Evolutionary conservation across 2,797 vertebrate species (phyloP).

Genomic region (Sarcoramphus papa): DNA sequence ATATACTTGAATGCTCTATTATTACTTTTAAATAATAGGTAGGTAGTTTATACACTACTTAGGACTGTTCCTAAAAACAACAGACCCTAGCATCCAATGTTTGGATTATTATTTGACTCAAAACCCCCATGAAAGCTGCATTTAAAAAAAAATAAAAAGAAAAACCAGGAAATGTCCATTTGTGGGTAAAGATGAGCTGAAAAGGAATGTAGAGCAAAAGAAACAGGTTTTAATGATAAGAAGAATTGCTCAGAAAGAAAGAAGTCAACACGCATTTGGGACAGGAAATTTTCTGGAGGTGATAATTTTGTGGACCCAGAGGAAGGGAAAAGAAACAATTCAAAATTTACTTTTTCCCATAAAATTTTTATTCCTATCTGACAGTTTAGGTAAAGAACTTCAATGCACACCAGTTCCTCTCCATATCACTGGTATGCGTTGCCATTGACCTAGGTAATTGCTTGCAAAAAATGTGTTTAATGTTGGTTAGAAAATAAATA

Average conservation of each 20-base stretch:
- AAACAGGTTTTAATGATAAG: neutral
- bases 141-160: neutral
- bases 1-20: neutral
- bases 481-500: neutral
- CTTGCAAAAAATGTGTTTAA: slow-evolving; percentile 32
- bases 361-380: neutral
- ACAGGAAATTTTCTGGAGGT: neutral
- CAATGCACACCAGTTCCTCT: neutral
- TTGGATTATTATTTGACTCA: neutral
- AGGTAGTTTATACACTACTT: neutral
- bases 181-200: neutral
- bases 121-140: neutral
- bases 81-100: neutral
- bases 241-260: neutral
- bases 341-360: neutral
- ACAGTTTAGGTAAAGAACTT: neutral
- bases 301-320: neutral
- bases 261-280: neutral
- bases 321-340: neutral
- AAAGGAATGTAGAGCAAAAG: neutral
- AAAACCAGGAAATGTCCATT: neutral
- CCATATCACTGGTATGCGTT: neutral
- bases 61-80: neutral
- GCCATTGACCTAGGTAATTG: neutral
- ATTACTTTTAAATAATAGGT: neutral